These are phyloP conservation scores for Strigamia maritima DNA, from an alignment of 2,888 invertebrate species.

Conservation along the genomic window DNA sequence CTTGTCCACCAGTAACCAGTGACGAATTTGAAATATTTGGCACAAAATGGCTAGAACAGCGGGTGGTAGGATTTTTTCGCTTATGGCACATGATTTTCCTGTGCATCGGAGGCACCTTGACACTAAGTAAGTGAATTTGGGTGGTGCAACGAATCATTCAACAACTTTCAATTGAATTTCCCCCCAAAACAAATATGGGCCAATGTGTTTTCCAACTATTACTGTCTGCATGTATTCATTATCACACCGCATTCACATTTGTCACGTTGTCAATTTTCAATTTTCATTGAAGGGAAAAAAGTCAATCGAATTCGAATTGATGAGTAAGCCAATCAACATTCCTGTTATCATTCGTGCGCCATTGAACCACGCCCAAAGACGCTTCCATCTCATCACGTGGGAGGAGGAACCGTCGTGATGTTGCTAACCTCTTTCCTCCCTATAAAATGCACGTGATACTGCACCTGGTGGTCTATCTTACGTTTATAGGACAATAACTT, in stretches of 20 bases:
- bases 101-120: constrained; percentile 41
- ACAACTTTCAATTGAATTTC: not conserved
- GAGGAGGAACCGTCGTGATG: constrained; percentile 2
- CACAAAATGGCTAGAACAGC: constrained; percentile 38
- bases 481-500: not conserved
- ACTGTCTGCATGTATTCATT: not conserved
- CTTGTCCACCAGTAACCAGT: not conserved
- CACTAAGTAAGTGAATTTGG: constrained; percentile 38
- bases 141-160: not conserved
- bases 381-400: constrained; percentile 10
- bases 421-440: not conserved
- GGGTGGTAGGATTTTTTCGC: constrained; percentile 41
- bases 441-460: constrained; percentile 8
- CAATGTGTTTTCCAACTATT: not conserved
- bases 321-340: not conserved
- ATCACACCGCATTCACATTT: not conserved
- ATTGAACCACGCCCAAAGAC: constrained; percentile 18
- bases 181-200: not conserved
- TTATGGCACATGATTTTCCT: constrained; percentile 42
- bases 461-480: not conserved
- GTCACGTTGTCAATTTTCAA: constrained; percentile 11
- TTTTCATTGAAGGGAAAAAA: not conserved
- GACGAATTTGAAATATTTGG: constrained; percentile 5
- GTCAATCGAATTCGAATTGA: not conserved
- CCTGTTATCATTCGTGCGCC: constrained; percentile 8